Evolutionary conservation across 2,797 vertebrate genomes (phyloP).

Genomic region (Mastacembelus armatus): DNA sequence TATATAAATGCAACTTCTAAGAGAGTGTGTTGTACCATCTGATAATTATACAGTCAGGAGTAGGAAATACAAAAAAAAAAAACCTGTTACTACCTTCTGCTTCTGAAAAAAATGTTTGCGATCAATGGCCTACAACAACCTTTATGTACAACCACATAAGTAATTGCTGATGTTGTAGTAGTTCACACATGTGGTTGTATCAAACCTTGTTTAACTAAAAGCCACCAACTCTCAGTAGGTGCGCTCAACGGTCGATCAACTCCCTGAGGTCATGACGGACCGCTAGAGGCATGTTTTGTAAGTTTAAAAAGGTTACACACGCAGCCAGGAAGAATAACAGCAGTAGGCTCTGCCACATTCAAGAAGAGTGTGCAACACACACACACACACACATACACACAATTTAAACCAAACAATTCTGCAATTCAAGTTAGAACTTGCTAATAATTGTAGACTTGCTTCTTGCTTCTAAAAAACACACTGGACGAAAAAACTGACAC

Average conservation of each 20-base stretch:
- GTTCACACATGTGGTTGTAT: slow-evolving; percentile 18
- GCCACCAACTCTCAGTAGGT: slow-evolving; percentile 26
- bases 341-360: slow-evolving; percentile 8
- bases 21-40: background rate
- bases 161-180: slow-evolving; percentile 18
- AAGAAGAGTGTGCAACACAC: slow-evolving; percentile 17
- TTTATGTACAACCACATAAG: slow-evolving; percentile 7
- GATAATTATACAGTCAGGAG: background rate
- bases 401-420: slow-evolving; percentile 2
- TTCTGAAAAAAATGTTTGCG: background rate
- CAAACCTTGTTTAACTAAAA: slow-evolving; percentile 41
- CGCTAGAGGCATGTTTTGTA: slow-evolving; percentile 42
- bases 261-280: slow-evolving; percentile 47
- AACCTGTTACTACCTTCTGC: background rate
- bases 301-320: slow-evolving; percentile 62
- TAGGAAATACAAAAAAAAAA: background rate
- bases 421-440: background rate
- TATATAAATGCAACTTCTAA: background rate
- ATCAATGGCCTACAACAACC: slow-evolving; percentile 23
- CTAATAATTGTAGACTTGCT: background rate
- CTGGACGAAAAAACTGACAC: too few species aligned
- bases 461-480: too few species aligned
- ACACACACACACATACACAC: slow-evolving; percentile 11
- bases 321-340: slow-evolving; percentile 28
- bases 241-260: slow-evolving; percentile 35